These are phyloP conservation scores for Perca fluviatilis DNA, from an alignment of 2,113 vertebrate species.

Conservation along the genomic window DNA sequence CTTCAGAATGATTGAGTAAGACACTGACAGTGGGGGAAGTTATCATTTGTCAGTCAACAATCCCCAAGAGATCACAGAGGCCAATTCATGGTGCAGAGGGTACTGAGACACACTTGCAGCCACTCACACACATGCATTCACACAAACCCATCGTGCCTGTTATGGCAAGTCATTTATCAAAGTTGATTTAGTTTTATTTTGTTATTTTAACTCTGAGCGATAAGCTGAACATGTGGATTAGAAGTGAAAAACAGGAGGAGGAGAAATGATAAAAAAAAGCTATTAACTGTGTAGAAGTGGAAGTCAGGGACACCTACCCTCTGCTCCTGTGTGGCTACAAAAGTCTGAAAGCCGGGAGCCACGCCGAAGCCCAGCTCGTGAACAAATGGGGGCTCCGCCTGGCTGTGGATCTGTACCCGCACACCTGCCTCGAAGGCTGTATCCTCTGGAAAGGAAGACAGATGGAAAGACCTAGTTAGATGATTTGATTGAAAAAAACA, in stretches of 20 bases:
- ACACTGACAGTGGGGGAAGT: slow-evolving; percentile 30
- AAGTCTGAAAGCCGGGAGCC: slow-evolving; percentile 98
- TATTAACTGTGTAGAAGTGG: slow-evolving; percentile 16
- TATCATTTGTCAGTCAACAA: slow-evolving; percentile 56
- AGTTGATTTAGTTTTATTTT: neutral
- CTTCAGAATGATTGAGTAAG: slow-evolving; percentile 46
- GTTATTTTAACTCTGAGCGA: neutral
- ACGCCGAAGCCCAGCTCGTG: slow-evolving; percentile 98
- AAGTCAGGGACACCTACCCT: slow-evolving; percentile 87
- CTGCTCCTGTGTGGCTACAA: slow-evolving; percentile 98
- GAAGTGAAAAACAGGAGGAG: slow-evolving; percentile 7
- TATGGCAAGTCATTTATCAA: slow-evolving; percentile 44
- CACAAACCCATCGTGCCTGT: slow-evolving; percentile 12
- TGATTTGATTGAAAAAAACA: slow-evolving; percentile 12
- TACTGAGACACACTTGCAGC: neutral
- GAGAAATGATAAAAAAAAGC: slow-evolving; percentile 24
- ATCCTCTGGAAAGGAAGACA: slow-evolving; percentile 88
- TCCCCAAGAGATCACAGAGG: slow-evolving; percentile 25
- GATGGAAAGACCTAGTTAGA: neutral
- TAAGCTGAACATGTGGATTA: slow-evolving; percentile 21
- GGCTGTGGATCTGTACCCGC: slow-evolving; percentile 98
- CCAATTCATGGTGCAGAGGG: neutral
- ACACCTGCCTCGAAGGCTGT: slow-evolving; percentile 98
- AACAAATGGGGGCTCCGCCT: slow-evolving; percentile 96
- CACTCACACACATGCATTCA: neutral